These are phyloP conservation scores for Ellobius talpinus DNA, from an alignment of 2,113 vertebrate genomes.

Conservation along the genomic window DNA sequence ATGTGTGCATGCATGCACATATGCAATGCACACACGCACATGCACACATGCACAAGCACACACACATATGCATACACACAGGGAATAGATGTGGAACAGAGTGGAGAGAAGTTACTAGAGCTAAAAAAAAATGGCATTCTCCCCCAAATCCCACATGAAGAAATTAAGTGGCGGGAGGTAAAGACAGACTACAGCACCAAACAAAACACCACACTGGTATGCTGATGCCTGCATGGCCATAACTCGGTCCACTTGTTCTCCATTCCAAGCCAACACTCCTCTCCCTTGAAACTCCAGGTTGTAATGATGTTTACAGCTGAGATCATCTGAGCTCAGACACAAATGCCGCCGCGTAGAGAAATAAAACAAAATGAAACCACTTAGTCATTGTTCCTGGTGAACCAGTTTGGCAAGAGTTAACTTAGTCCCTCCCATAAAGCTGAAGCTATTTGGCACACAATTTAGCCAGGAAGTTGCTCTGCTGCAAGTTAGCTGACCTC, in stretches of 20 bases:
- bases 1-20: too few species aligned
- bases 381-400: conserved; percentile 77
- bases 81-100: accelerated
- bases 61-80: too few species aligned
- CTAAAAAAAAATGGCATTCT: background rate
- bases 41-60: too few species aligned
- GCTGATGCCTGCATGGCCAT: background rate
- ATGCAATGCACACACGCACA: background rate
- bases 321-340: conserved; percentile 40
- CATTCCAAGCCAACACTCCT: conserved; percentile 44
- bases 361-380: conserved; percentile 52
- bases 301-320: conserved; percentile 71
- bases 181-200: background rate
- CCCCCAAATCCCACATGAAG: background rate
- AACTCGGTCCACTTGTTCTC: conserved; percentile 27
- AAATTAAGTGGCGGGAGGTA: conserved; percentile 19
- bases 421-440: conserved; percentile 55
- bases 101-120: conserved; percentile 1
- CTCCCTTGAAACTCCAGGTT: conserved; percentile 68
- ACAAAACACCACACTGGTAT: background rate
- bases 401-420: conserved; percentile 80
- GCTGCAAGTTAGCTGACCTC: conserved; percentile 30
- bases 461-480: background rate
- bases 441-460: conserved; percentile 37
- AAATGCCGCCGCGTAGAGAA: conserved; percentile 33